phyloP scores from a whole-genome alignment of 2,113 vertebrate genomes.

The Zosterops japonicus region DNA sequence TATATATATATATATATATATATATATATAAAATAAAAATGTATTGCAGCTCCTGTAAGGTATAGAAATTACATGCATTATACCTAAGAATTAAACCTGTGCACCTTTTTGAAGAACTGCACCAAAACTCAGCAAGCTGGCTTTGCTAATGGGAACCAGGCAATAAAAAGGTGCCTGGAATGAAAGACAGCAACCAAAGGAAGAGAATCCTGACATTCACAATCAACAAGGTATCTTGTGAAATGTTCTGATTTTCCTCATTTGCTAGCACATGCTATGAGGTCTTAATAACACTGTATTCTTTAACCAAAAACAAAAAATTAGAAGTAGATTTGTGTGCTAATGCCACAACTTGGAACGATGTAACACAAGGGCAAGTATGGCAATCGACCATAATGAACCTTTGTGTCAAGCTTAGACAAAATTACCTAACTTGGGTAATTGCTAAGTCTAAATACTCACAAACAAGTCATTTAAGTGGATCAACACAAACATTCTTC shows the following conservation, averaged over 20 bases:
- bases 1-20: too few species aligned
- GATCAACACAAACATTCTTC: slow-evolving; percentile 11
- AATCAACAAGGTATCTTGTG: neutral
- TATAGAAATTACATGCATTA: neutral
- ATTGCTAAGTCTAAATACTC: neutral
- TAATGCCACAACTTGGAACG: neutral
- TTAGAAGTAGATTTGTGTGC: neutral
- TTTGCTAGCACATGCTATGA: neutral
- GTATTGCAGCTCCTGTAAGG: neutral
- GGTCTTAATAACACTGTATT: neutral
- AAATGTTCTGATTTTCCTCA: neutral
- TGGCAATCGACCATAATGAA: neutral
- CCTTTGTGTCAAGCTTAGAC: neutral
- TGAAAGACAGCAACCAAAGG: neutral
- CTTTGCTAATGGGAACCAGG: neutral
- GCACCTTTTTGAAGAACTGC: neutral
- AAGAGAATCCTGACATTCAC: neutral
- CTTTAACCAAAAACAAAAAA: neutral
- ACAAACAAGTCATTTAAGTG: slow-evolving; percentile 8
- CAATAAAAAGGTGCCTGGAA: neutral
- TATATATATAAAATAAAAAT: neutral
- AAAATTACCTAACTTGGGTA: neutral
- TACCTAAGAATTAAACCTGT: neutral
- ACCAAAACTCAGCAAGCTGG: neutral
- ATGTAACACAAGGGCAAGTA: neutral